Evolutionary conservation across 2,888 invertebrate species (phyloP).

Genomic region (Rhorus exstirpatorius): DNA sequence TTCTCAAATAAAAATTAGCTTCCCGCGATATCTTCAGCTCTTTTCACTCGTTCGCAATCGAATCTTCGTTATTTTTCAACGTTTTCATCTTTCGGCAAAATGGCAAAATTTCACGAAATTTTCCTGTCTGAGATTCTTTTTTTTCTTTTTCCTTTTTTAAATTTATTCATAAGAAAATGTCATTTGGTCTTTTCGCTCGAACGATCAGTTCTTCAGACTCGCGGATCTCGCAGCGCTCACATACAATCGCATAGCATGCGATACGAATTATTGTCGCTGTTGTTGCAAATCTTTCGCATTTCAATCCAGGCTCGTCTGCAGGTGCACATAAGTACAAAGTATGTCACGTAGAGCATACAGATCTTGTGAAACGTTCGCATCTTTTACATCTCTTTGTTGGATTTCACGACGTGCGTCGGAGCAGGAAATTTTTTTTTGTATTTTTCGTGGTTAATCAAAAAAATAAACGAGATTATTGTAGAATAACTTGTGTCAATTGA

Average conservation of each 20-base stretch:
- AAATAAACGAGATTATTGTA: constrained; percentile 7
- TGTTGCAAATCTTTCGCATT: constrained; percentile 25
- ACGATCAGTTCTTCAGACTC: not conserved
- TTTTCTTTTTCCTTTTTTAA: not conserved
- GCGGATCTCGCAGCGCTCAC: constrained; percentile 6
- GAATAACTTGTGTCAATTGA: not conserved
- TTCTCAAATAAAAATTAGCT: not conserved
- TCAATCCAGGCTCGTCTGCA: constrained; percentile 58
- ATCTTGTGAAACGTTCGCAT: constrained; percentile 71
- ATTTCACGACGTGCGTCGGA: not conserved
- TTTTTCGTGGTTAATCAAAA: constrained; percentile 1
- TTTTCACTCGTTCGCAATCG: not conserved
- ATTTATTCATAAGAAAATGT: too few species aligned
- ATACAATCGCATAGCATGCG: constrained; percentile 26
- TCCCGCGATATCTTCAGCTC: not conserved
- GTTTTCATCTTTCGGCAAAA: constrained; percentile 12
- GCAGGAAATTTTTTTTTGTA: constrained; percentile 14
- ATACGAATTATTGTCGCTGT: not conserved
- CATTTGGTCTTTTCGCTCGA: not conserved
- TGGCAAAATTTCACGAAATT: too few species aligned
- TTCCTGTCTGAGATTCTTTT: not conserved
- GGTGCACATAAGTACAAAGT: constrained; percentile 70
- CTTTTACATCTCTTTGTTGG: not conserved
- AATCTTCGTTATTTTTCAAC: not conserved
- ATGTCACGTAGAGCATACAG: constrained; percentile 71